Base-by-base conservation (phyloP, 2,113 vertebrate genomes). In the Trochalopteron elliotii region DNA sequence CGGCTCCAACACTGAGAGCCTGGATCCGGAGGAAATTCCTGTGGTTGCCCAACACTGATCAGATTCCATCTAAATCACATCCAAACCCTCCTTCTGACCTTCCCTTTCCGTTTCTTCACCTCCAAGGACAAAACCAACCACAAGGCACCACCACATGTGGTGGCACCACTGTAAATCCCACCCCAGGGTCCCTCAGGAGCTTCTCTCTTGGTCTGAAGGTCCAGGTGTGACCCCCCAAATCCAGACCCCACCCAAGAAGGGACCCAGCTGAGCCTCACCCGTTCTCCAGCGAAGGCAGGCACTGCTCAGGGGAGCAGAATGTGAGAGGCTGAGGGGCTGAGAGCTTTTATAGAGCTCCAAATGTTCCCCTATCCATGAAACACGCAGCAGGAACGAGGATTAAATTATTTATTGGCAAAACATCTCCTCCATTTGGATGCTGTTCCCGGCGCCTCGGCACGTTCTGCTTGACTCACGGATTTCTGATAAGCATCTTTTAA, bases 401-500 rank as follows among this genome's bases (percentile, higher is more conserved):
- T 95, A 70, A 95, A 86, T 93, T 90, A 92, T 97, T 96, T 96
- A 95, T 56, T 87, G 40, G 7, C 71, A 47, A 94, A 94, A 68
- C 93, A 87, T 75, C 91, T 90, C 80, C 89, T 92, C 56, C 76
- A 39, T 65, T 90, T 39, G 89, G 79, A 88, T 89, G 76, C 80
- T 95, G 89, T 89, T 95, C 94, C 86, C 83, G 6, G 93, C 2
- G 2, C 87, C 75, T 80, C n/a, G 89, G 76, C 89, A 53, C 22
- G 30, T 40, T 86, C 86, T 87, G 12, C 68, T 90, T 95, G 96
- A 94, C 89, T 97, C 95, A 87, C 50, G 3, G 3, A 67, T 70
- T 87, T 71, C 40, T 75, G 95, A 97, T 96, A 95, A 93, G 86
- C 40, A 96, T 92, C 96, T 94, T 20, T 53, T 95, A 96, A 97